Base-by-base conservation (phyloP, 2,113 vertebrate genomes). In the Ctenomys sociabilis region DNA sequence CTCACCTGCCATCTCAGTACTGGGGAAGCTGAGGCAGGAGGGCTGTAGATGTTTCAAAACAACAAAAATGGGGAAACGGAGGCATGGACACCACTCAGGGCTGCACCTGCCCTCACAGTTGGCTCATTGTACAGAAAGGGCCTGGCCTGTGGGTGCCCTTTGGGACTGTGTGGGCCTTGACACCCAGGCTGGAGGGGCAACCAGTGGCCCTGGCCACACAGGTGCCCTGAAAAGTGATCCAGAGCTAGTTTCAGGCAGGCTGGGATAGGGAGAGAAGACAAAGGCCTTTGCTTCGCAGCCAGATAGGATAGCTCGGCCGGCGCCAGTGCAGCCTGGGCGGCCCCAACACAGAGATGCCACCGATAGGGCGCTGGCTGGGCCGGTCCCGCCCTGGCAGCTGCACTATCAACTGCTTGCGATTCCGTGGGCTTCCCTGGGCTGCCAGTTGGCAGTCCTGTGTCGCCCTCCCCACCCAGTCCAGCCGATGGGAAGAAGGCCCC, bases 191-290 rank as follows among this genome's bases (percentile, higher is more conserved):
- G 12, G 40, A 75, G 8, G 80, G 21, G 21, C 83, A 17, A 30
- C 45, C n/a, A 2, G n/a, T 57, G 63, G 85, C 49, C 90, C 54
- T 45, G 6, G 54, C 85, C 78, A 94, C 89, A 21, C 3, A 0
- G 37, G 30, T 28, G 22, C 84, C 49, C 61, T 32, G 81, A 90
- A 94, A 97, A 84, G 63, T 19, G 87, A 97, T 90, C 95, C 10
- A 1, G 45, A 16, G 24, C 40, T 28, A 66, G 81, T 82, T 93
- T 64, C 6, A 0, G 90, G 90, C 1, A 2, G 40, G 12, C 70
- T 12, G 1, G 43, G 64, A 37, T 49, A 64, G 3, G 32, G 68
- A 72, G 26, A 73, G 78, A 43, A 59, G 35, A 97, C 95, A 97
- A 97, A 92, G 54, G 49, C 19, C 73, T 97, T 96, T 85, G 85